Evolutionary conservation across 2,113 vertebrate genomes (phyloP), one percentile per base, ranked within the genome.

Genomic region (Nesospiza acunhae): DNA sequence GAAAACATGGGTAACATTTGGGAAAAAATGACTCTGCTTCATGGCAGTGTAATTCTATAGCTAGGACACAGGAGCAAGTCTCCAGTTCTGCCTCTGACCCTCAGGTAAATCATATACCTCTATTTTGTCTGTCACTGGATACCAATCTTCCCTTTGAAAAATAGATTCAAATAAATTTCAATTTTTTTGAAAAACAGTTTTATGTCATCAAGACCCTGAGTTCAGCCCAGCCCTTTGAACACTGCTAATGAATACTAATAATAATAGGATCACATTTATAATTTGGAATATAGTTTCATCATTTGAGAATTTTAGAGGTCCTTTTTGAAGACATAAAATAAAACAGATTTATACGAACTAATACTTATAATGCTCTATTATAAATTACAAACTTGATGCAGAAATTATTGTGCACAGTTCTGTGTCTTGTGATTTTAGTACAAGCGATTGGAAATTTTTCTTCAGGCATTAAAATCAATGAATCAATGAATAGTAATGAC

Each of bases 401-500:
- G 86, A 93, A 84, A 87, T 88, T 88, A 81, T 12, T 89, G 44
- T 67, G 52, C 55, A 63, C 10, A 50, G 31, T 69, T 60, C 55
- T 73, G n/a, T 60, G 64, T 59, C 73, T 39, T 89, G 60, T 89
- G 60, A 86, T 78, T 47, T 66, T 80, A 77, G 42, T 58, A 66
- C 11, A 84, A 80, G 84, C 4, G 10, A 74, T 78, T 2, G 1
- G 9, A 88, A 67, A 56, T 31, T 47, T 85, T 94, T 96, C 83
- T 96, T 81, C 72, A 67, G 84, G 86, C 93, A 70, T 86, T 93
- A 42, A 47, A 90, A 58, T 74, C 90, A 86, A 72, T 79, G 81
- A 95, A 91, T 93, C 87, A 93, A 90, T 73, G 86, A 94, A 88
- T 76, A 96, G 12, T 86, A 86, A 93, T 60, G 35, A 2, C 5